Percentiles rank a stretch among this genome's conserved stretches.
phyloP scores from a whole-genome alignment of 2,888 invertebrate species.

The Lacanobia oleracea region DNA sequence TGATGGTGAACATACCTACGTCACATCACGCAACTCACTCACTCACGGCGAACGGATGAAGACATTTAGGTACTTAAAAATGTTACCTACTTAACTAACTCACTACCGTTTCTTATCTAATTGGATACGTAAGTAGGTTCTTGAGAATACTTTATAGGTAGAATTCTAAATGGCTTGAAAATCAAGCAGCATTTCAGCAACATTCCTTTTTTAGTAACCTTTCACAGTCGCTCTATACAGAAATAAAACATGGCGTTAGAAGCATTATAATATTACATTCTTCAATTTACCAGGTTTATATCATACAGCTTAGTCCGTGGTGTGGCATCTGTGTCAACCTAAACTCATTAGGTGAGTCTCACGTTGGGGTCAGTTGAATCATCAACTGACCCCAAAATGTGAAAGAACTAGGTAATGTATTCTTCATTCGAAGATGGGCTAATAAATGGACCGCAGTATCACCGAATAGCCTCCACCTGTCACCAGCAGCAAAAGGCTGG shows the following conservation, averaged over 20 bases:
- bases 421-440: too few species aligned
- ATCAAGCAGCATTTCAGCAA: background rate
- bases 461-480: background rate
- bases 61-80: conserved; percentile 15
- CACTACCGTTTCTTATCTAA: conserved; percentile 20
- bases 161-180: background rate
- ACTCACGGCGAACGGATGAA: background rate
- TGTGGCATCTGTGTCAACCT: background rate
- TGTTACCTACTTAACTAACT: conserved; percentile 5
- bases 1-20: conserved; percentile 8
- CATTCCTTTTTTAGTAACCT: background rate
- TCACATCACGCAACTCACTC: conserved; percentile 4
- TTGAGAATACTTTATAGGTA: background rate
- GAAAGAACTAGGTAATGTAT: background rate
- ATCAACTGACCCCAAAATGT: background rate
- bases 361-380: too few species aligned
- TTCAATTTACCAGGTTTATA: background rate
- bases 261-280: background rate
- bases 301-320: background rate
- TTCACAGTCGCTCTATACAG: background rate
- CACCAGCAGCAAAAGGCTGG: background rate
- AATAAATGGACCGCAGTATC: too few species aligned
- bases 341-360: too few species aligned
- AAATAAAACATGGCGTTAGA: background rate
- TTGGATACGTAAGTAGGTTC: background rate